Evolutionary conservation across 1,140 invertebrate species (phyloP).

Genomic region (Myzus persicae): DNA sequence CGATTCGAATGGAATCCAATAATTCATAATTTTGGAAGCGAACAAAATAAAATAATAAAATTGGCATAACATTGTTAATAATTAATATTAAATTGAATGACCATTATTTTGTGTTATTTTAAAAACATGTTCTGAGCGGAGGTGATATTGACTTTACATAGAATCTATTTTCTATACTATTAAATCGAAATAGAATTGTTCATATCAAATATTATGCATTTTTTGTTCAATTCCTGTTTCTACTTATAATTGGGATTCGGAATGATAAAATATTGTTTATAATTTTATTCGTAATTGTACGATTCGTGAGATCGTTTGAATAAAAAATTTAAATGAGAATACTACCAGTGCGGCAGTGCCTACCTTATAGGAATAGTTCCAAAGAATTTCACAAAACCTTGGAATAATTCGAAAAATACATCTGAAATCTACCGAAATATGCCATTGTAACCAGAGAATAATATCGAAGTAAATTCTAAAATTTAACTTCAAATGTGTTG

Average conservation of each 20-base stretch:
- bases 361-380: not conserved
- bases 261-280: slow-evolving; percentile 1
- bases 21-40: not conserved
- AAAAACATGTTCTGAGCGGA: too few relatives aligned
- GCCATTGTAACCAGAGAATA: slow-evolving; percentile 24
- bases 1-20: not conserved
- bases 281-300: not conserved
- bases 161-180: not conserved
- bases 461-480: slow-evolving; percentile 33
- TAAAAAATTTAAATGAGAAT: not conserved
- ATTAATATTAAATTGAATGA: too few relatives aligned
- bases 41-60: not conserved
- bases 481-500: slow-evolving; percentile 22
- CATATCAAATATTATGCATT: not conserved
- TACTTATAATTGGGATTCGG: not conserved
- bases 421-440: slow-evolving; percentile 40
- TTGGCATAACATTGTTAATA: not conserved
- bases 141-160: too few relatives aligned
- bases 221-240: not conserved
- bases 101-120: not conserved
- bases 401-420: not conserved
- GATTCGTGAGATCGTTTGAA: not conserved
- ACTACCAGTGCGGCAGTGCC: not conserved
- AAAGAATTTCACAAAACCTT: slow-evolving; percentile 36
- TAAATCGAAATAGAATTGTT: not conserved